Base-by-base conservation (phyloP, 2,888 invertebrate genomes). In the Drosophila neotestacea region DNA sequence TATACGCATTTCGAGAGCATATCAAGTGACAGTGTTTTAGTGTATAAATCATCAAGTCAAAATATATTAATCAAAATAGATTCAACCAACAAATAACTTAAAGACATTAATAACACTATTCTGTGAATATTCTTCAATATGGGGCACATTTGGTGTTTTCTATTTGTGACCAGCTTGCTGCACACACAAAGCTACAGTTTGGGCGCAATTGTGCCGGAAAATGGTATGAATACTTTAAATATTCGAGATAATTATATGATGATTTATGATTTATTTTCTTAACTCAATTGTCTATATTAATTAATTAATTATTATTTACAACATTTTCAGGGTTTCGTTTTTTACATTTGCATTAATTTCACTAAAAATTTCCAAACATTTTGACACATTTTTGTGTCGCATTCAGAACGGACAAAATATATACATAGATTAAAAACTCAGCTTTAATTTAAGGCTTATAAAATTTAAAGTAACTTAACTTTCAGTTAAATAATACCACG, bases 141-240 rank as follows among this genome's bases (percentile, higher is more conserved):
- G 84, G 76, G 59, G 10, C 68, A 70, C 72, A 59, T 88, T 73
- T 84, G 88, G 84, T 85, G 76, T 64, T 71, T 84, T 30, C 39
- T 84, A 55, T 71, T 87, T 56, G 73, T 84, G 71, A 73, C 65
- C 61, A 79, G 83, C 52, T 70, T 89, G 79, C 79, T 84, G 79
- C 79, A 88, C 32, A 71, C 68, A 6, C 79, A 88, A 51, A 72
- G 79, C 46, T 76, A 89, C 62, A 87, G 88, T 51, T 46, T 85
- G 55, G 79, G 76, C 62, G 88, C 73, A 13, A 30, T 76, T 60
- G 55, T 62, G 0, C 22, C 73, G 32, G 67, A 54, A 44, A 67
- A 71, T 34, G 80, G 80, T 81, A 84, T 80, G 27, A 44, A n/a
- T 34, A 27, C 11, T 55, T 34, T 0, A 42, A 11, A 9, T 30